These are phyloP conservation scores for Scotopteryx bipunctaria DNA, from an alignment of 2,888 invertebrate species.

Conservation along the genomic window DNA sequence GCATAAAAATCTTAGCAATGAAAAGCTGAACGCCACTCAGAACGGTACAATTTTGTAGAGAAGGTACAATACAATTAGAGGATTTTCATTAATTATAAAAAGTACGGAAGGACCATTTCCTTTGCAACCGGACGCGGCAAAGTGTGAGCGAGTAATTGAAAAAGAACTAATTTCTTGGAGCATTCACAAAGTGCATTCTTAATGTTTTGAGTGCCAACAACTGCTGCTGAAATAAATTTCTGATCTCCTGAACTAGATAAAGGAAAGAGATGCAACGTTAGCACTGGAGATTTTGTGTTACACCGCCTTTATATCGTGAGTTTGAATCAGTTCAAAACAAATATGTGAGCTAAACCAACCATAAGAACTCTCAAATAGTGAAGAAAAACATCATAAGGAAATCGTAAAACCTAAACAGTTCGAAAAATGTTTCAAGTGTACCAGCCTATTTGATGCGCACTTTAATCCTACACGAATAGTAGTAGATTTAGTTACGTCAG, in stretches of 20 bases:
- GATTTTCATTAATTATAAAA: constrained; percentile 32
- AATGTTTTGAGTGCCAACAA: constrained; percentile 41
- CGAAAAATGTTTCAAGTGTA: no score
- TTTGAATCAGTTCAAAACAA: no score
- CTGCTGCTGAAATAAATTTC: constrained; percentile 25
- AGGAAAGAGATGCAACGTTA: neutral
- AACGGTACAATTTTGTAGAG: constrained; percentile 14
- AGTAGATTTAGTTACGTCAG: no score
- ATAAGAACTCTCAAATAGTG: no score
- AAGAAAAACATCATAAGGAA: no score
- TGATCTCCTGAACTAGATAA: constrained; percentile 5
- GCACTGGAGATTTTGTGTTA: no score
- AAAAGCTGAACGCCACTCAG: constrained; percentile 11
- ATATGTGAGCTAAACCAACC: no score
- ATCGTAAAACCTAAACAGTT: no score
- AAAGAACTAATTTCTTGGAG: constrained; percentile 37
- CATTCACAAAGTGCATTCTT: constrained; percentile 38
- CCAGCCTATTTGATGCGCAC: no score
- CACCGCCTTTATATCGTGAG: no score
- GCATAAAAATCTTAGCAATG: constrained; percentile 4
- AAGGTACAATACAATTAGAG: constrained; percentile 29
- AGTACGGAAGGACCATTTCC: constrained; percentile 24
- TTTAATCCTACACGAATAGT: no score
- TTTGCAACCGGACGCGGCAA: constrained; percentile 28
- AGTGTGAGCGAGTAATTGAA: constrained; percentile 42